Evolutionary conservation across 2,888 invertebrate genomes (phyloP).

Genomic region (Philonicus albiceps): DNA sequence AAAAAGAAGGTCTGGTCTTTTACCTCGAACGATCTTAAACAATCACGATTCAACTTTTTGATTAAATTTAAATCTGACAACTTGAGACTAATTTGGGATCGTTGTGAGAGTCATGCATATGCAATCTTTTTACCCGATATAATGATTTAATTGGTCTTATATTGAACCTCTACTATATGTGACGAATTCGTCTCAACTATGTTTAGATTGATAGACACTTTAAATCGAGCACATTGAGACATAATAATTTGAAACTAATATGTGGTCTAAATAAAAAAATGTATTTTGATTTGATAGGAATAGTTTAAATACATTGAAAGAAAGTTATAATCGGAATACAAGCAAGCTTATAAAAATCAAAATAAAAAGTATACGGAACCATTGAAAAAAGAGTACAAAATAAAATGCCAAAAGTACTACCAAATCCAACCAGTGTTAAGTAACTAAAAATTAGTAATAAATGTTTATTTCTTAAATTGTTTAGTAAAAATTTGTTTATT

Average conservation of each 20-base stretch:
- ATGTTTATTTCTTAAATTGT: background rate
- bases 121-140: no score
- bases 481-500: background rate
- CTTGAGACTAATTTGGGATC: no score
- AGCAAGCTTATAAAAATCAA: background rate
- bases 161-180: no score
- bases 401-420: slow-evolving; percentile 11
- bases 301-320: background rate
- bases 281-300: background rate
- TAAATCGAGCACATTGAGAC: no score
- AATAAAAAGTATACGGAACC: background rate
- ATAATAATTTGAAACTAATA: no score
- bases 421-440: background rate
- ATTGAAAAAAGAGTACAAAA: slow-evolving; percentile 7
- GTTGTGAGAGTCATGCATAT: no score
- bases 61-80: no score
- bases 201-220: background rate
- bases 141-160: no score
- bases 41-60: no score
- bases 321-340: background rate
- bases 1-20: no score
- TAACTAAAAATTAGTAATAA: background rate
- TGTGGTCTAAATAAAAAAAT: background rate
- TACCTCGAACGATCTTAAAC: no score
- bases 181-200: no score